Evolutionary conservation across 2,888 invertebrate genomes (phyloP).

Genomic region (Ametastegia equiseti): DNA sequence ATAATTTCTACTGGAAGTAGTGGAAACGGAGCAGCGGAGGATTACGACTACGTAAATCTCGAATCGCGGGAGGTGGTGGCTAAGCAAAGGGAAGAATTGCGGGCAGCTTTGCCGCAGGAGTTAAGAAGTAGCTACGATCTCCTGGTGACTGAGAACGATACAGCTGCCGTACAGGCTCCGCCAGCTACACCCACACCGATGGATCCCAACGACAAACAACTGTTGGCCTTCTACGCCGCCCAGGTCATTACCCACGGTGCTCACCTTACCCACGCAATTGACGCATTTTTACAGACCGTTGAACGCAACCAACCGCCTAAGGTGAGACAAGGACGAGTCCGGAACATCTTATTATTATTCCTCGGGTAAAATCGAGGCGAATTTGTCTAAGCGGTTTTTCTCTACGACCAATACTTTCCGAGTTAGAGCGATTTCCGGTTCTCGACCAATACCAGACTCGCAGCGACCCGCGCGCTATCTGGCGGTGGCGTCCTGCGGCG

Average conservation of each 20-base stretch:
- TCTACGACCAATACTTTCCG: neutral
- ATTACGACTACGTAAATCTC: slow-evolving; percentile 94
- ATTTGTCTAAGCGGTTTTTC: neutral
- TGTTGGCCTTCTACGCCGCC: slow-evolving; percentile 91
- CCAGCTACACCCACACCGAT: slow-evolving; percentile 76
- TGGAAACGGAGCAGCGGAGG: slow-evolving; percentile 85
- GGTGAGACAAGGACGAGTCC: slow-evolving; percentile 73
- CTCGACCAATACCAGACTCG: too few species aligned
- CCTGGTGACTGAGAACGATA: slow-evolving; percentile 85
- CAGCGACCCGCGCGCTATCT: neutral
- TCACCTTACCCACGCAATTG: slow-evolving; percentile 92
- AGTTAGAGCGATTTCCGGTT: neutral
- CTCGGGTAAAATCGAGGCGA: neutral
- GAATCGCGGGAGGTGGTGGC: slow-evolving; percentile 86
- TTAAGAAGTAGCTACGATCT: slow-evolving; percentile 87
- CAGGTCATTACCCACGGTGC: slow-evolving; percentile 92
- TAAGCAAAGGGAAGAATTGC: slow-evolving; percentile 85
- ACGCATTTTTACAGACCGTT: slow-evolving; percentile 93
- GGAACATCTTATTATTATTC: neutral
- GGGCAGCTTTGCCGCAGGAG: slow-evolving; percentile 85
- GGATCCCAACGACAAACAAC: slow-evolving; percentile 88
- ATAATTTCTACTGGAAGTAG: slow-evolving; percentile 70
- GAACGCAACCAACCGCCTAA: slow-evolving; percentile 96
- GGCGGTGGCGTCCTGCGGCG: slow-evolving; percentile 14
- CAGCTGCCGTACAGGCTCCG: slow-evolving; percentile 76